These are phyloP conservation scores for Poecilia latipinna DNA, from an alignment of 2,113 vertebrate species.

Conservation along the genomic window DNA sequence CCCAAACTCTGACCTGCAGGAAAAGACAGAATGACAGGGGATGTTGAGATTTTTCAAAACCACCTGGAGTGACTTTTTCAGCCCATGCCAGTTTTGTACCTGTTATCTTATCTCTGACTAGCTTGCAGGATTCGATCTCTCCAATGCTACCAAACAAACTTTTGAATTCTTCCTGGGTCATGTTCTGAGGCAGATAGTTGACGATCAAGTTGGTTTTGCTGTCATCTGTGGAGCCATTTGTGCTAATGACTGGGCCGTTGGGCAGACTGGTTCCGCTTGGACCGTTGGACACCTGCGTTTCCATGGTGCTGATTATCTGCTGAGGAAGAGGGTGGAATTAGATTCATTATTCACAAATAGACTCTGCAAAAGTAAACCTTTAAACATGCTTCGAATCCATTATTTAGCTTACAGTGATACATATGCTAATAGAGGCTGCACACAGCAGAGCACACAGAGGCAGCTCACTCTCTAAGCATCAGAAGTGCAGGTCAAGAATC, in stretches of 20 bases:
- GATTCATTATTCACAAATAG: constrained; percentile 39
- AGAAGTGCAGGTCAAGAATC: constrained; percentile 57
- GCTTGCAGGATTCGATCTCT: constrained; percentile 95
- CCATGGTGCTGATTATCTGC: constrained; percentile 99
- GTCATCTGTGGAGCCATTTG: constrained; percentile 89
- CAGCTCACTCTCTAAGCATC: constrained; percentile 58
- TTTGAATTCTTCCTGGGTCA: constrained; percentile 97
- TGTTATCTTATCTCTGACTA: constrained; percentile 95
- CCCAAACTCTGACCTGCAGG: constrained; percentile 92
- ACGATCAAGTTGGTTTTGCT: constrained; percentile 98
- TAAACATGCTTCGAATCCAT: constrained; percentile 1
- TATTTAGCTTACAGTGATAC: constrained; percentile 11
- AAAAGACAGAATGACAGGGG: neutral
- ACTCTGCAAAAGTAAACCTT: neutral
- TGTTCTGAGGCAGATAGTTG: constrained; percentile 98
- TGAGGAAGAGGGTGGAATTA: constrained; percentile 80
- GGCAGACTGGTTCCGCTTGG: constrained; percentile 89
- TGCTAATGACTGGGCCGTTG: constrained; percentile 90
- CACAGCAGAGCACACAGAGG: neutral
- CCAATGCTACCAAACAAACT: constrained; percentile 96
- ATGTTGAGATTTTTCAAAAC: neutral
- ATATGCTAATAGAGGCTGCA: constrained; percentile 7
- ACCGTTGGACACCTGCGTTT: constrained; percentile 96
- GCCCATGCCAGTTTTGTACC: constrained; percentile 70
- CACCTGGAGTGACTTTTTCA: neutral